A percentile compares a stretch with the other conserved stretches of the same genome.
Evolutionary conservation across 2,888 invertebrate species (phyloP).

Genomic region (Phalangium opilio): DNA sequence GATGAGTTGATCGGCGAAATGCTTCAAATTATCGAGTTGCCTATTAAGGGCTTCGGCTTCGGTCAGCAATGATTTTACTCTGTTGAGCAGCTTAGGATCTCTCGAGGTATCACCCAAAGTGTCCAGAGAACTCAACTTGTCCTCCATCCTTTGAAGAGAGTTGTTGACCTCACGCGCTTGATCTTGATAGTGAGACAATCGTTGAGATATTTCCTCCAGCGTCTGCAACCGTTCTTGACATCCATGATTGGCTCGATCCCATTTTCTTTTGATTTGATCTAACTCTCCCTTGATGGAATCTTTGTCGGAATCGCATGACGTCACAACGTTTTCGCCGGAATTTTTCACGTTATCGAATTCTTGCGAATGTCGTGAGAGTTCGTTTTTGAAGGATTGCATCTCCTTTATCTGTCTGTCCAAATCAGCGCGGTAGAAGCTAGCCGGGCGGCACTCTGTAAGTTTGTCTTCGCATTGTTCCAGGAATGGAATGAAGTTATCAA

Average conservation of each 20-base stretch:
- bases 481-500: conserved; percentile 78
- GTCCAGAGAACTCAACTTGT: conserved; percentile 59
- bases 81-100: neutral
- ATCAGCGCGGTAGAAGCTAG: conserved; percentile 60
- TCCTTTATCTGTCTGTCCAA: conserved; percentile 76
- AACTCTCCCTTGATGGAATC: conserved; percentile 71
- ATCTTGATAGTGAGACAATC: conserved; percentile 66
- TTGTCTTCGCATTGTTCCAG: conserved; percentile 70
- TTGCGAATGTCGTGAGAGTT: conserved; percentile 81
- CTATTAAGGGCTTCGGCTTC: conserved; percentile 62
- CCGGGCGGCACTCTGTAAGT: conserved; percentile 56
- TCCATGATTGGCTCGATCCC: conserved; percentile 76
- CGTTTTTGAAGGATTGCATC: conserved; percentile 62
- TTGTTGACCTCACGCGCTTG: conserved; percentile 69
- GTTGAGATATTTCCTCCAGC: conserved; percentile 54
- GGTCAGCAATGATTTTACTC: conserved; percentile 43
- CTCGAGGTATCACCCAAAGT: conserved; percentile 38
- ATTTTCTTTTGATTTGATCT: conserved; percentile 62
- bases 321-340: conserved; percentile 71
- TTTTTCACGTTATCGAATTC: conserved; percentile 79
- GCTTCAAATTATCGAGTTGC: conserved; percentile 48
- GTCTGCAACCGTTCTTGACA: conserved; percentile 52
- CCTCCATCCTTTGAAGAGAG: conserved; percentile 71
- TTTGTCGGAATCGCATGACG: conserved; percentile 76
- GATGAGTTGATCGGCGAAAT: conserved; percentile 59